Conservation (phyloP, 2,888 invertebrate genomes). For the Magallana nippona region DNA sequence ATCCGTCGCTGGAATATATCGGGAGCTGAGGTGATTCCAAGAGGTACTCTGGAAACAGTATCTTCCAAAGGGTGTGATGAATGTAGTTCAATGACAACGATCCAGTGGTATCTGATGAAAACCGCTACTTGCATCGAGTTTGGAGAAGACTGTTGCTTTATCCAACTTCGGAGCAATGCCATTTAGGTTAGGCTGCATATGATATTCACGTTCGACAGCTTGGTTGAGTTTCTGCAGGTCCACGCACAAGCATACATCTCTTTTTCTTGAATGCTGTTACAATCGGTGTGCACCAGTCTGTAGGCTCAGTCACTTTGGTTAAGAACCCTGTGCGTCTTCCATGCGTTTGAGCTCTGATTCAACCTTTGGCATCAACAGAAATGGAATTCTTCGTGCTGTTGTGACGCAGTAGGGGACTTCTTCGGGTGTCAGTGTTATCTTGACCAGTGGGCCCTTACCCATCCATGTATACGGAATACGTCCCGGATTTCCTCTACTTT, state of each 20-base stretch:
- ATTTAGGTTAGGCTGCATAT: too few species aligned
- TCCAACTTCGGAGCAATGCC: too few species aligned
- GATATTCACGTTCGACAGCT: too few species aligned
- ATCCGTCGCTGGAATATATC: conserved; percentile 38
- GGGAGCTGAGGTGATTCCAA: conserved; percentile 15
- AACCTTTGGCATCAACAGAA: conserved; percentile 42
- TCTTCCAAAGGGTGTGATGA: conserved; percentile 51
- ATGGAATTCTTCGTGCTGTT: conserved; percentile 29
- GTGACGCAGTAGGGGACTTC: background rate
- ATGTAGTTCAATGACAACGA: conserved; percentile 46
- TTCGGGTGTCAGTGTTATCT: background rate
- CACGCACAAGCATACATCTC: conserved; percentile 49
- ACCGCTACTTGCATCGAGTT: conserved; percentile 48
- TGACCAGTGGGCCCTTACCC: background rate
- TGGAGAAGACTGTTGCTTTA: too few species aligned
- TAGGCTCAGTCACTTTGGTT: conserved; percentile 50
- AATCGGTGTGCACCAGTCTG: conserved; percentile 53
- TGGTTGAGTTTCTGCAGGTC: too few species aligned
- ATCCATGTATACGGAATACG: background rate
- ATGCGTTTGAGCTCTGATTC: conserved; percentile 49
- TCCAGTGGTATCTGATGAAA: conserved; percentile 52
- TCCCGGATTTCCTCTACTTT: background rate
- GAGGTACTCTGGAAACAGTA: conserved; percentile 47
- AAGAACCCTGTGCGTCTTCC: conserved; percentile 51
- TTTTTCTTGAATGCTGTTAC: conserved; percentile 51